A percentile compares a stretch with the other conserved stretches of the same genome.
Evolutionary conservation across 2,888 invertebrate species (phyloP).

Genomic region (Nezara viridula): DNA sequence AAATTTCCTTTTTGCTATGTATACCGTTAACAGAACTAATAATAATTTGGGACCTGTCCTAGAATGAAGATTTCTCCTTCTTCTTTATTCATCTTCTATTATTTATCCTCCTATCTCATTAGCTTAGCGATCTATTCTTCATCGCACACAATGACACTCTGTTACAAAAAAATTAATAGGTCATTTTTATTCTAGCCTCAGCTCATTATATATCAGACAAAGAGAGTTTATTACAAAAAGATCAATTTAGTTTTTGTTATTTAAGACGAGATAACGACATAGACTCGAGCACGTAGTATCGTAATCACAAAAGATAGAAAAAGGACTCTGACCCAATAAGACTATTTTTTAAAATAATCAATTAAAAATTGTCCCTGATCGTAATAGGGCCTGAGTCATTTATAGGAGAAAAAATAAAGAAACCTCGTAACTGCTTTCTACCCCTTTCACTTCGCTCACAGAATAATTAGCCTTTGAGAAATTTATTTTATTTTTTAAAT

Average conservation of each 20-base stretch:
- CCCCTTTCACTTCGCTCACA: neutral
- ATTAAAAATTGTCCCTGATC: neutral
- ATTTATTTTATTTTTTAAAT: constrained; percentile 3
- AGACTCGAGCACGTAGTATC: neutral
- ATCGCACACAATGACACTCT: neutral
- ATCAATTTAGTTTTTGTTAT: neutral
- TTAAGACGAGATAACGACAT: neutral
- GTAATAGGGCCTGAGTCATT: neutral
- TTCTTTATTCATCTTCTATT: neutral
- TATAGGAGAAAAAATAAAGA: neutral
- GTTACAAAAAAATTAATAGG: neutral
- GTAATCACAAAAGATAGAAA: neutral
- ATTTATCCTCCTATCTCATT: neutral
- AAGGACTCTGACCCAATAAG: neutral
- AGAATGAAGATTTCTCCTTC: neutral
- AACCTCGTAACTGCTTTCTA: neutral
- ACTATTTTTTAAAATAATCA: neutral
- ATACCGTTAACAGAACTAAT: too few relatives aligned
- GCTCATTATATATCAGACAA: neutral
- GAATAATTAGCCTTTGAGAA: neutral
- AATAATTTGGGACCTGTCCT: neutral
- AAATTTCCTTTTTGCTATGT: too few relatives aligned
- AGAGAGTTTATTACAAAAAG: neutral
- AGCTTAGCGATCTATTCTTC: neutral
- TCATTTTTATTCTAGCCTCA: neutral